phyloP scores from a whole-genome alignment of 2,888 invertebrate species.

The Nasonovia ribisnigri region DNA sequence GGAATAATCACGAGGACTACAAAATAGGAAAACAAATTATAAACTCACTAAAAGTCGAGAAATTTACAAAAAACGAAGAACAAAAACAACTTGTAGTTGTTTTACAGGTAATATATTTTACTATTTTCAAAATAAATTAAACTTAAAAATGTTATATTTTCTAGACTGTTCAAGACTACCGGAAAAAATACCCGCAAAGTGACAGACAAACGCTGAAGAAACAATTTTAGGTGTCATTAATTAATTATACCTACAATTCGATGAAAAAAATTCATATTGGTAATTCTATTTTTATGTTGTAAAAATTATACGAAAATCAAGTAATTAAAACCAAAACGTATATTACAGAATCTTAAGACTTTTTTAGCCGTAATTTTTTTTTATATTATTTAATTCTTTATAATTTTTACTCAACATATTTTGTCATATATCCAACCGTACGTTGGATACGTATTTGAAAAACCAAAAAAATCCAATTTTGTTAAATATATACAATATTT shows the following conservation, averaged over 20 bases:
- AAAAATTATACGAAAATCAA: not conserved
- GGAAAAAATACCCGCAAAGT: not conserved
- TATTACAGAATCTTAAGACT: not conserved
- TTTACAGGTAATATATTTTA: not conserved
- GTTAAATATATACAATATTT: too few relatives aligned
- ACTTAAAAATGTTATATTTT: not conserved
- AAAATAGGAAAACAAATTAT: not conserved
- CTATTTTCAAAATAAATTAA: not conserved
- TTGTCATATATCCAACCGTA: too few relatives aligned
- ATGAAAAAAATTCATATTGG: not conserved
- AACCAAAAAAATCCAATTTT: too few relatives aligned
- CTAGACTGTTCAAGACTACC: not conserved
- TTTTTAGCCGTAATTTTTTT: not conserved
- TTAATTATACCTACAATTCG: not conserved
- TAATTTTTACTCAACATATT: not conserved
- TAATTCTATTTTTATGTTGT: not conserved
- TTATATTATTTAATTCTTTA: not conserved
- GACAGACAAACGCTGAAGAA: not conserved
- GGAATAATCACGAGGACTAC: not conserved
- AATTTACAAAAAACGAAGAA: not conserved
- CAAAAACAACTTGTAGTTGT: not conserved
- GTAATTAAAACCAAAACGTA: not conserved
- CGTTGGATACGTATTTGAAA: too few relatives aligned
- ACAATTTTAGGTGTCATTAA: not conserved
- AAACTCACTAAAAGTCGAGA: not conserved